Conservation (phyloP, 2,797 vertebrate genomes). For the Catostomus latipinnis region DNA sequence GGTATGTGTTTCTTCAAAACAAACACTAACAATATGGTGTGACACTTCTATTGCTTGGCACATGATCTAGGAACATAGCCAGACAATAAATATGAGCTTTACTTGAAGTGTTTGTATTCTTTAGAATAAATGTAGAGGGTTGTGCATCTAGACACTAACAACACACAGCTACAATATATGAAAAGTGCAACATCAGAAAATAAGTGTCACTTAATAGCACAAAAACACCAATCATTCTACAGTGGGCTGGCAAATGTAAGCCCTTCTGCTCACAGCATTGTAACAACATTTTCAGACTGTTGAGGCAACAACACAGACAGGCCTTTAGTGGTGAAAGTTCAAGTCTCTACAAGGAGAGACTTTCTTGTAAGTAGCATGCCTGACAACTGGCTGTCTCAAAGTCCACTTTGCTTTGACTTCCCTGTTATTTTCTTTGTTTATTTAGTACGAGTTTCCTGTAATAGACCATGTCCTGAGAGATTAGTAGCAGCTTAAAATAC, state of each 20-base stretch:
- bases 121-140: slow-evolving; percentile 2
- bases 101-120: slow-evolving; percentile 11
- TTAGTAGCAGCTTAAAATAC: slow-evolving; percentile 64
- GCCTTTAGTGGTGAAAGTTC: slow-evolving; percentile 20
- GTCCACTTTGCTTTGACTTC: slow-evolving; percentile 33
- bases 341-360: slow-evolving; percentile 9
- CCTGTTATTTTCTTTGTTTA: slow-evolving; percentile 34
- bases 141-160: slow-evolving; percentile 23
- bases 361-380: slow-evolving; percentile 9
- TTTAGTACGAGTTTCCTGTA: slow-evolving; percentile 36
- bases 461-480: slow-evolving; percentile 69
- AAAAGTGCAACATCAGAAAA: slow-evolving; percentile 39
- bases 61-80: slow-evolving; percentile 13
- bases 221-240: slow-evolving; percentile 6
- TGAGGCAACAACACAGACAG: slow-evolving; percentile 41
- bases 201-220: slow-evolving; percentile 27
- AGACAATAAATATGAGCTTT: slow-evolving; percentile 39
- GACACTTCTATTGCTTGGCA: slow-evolving; percentile 8
- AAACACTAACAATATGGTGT: too few relatives aligned
- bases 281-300: slow-evolving; percentile 19
- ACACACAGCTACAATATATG: slow-evolving; percentile 2
- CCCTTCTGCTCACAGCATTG: slow-evolving; percentile 30
- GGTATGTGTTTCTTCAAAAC: slow-evolving; percentile 24
- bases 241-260: not conserved
- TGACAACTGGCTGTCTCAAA: slow-evolving; percentile 22